These are phyloP conservation scores for Bombus balteatus DNA, from an alignment of 1,140 invertebrate genomes.

Conservation along the genomic window DNA sequence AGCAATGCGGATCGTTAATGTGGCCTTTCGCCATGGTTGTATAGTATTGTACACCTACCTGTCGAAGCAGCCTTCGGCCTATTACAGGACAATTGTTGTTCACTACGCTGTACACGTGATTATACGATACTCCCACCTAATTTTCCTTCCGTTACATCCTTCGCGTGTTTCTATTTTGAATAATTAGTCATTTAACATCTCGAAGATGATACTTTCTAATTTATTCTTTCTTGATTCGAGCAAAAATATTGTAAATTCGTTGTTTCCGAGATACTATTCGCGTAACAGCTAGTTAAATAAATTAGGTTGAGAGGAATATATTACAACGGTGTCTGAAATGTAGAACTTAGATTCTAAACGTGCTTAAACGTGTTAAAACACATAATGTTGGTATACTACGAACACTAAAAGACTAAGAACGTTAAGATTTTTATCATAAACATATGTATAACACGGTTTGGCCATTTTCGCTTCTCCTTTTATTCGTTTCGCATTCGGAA, in stretches of 20 bases:
- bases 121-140: neutral
- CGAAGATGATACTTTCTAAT: neutral
- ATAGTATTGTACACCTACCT: neutral
- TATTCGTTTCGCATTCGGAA: too few species aligned
- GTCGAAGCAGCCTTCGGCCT: slow-evolving; percentile 2
- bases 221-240: too few species aligned
- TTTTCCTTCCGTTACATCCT: too few species aligned
- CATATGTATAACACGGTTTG: too few species aligned
- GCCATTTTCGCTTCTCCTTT: too few species aligned
- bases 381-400: too few species aligned
- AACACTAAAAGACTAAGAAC: too few species aligned
- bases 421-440: too few species aligned
- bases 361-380: too few species aligned
- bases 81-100: slow-evolving; percentile 7
- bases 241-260: neutral
- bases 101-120: neutral
- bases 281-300: neutral
- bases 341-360: neutral
- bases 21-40: neutral
- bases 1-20: slow-evolving; percentile 26
- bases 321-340: neutral
- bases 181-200: neutral
- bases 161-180: neutral
- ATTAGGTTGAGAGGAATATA: neutral
- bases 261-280: neutral